Conservation (phyloP, 1,140 invertebrate species). For the Rhysida immarginata region DNA sequence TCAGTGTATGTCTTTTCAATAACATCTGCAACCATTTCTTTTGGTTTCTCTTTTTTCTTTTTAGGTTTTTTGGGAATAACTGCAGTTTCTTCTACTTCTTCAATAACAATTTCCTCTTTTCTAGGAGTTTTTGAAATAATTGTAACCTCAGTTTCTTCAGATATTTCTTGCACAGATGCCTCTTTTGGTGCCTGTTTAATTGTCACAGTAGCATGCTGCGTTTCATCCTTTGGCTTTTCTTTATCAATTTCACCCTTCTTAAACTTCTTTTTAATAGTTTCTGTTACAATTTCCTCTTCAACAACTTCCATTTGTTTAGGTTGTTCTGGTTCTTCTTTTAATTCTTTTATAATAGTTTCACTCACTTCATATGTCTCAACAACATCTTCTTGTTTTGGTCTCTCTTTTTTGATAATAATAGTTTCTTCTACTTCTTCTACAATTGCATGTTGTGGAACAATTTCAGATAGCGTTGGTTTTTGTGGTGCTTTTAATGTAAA, state of each 20-base stretch:
- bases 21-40: slow-evolving; percentile 1
- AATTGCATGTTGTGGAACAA: not conserved
- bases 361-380: slow-evolving; percentile 10
- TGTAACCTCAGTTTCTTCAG: not conserved
- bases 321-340: too few species aligned
- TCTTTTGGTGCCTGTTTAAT: slow-evolving; percentile 18
- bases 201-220: slow-evolving; percentile 19
- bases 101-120: slow-evolving; percentile 22
- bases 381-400: slow-evolving; percentile 14
- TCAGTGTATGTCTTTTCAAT: slow-evolving; percentile 1
- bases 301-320: too few species aligned
- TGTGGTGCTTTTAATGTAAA: not conserved
- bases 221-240: slow-evolving; percentile 18
- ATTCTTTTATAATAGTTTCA: slow-evolving; percentile 10
- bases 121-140: not conserved
- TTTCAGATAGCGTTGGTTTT: not conserved
- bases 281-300: too few species aligned
- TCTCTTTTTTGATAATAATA: slow-evolving; percentile 14
- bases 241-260: too few species aligned
- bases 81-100: slow-evolving; percentile 28
- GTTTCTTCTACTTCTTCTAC: slow-evolving; percentile 9
- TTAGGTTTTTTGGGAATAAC: slow-evolving; percentile 6
- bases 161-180: slow-evolving; percentile 24
- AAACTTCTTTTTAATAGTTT: too few species aligned
- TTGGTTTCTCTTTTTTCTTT: slow-evolving; percentile 10